Conservation (phyloP, 2,113 vertebrate species). For the Mystacornis crossleyi region DNA sequence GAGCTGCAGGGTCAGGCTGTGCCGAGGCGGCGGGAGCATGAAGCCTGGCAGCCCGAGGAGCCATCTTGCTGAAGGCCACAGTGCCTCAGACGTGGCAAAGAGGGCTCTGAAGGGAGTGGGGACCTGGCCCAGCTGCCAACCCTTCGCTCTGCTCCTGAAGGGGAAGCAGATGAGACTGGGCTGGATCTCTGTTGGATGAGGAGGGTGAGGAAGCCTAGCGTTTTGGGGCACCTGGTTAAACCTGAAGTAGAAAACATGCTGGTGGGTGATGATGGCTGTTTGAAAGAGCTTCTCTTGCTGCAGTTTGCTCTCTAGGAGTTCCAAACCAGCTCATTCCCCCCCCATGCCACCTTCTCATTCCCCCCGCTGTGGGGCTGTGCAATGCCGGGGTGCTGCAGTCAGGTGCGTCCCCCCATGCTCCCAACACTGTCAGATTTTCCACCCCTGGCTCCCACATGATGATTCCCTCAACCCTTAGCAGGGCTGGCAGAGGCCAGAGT, state of each 20-base stretch:
- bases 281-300: neutral
- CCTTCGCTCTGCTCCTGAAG: fast-evolving
- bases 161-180: neutral
- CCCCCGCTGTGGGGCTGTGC: fast-evolving
- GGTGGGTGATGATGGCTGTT: neutral
- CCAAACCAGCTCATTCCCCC: neutral
- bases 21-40: fast-evolving
- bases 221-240: neutral
- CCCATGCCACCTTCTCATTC: neutral
- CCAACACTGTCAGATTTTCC: neutral
- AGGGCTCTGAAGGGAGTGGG: neutral
- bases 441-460: neutral
- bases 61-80: neutral
- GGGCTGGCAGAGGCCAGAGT: neutral
- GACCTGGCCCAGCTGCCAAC: neutral
- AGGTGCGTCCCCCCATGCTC: neutral
- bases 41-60: neutral
- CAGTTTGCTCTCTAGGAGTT: neutral
- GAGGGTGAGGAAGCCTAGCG: neutral
- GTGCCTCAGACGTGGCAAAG: fast-evolving
- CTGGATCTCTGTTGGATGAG: neutral
- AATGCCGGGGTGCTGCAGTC: fast-evolving
- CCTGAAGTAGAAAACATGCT: neutral
- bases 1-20: neutral
- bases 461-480: neutral